phyloP scores from a whole-genome alignment of 1,140 invertebrate genomes.

The Acromyrmex heyeri region DNA sequence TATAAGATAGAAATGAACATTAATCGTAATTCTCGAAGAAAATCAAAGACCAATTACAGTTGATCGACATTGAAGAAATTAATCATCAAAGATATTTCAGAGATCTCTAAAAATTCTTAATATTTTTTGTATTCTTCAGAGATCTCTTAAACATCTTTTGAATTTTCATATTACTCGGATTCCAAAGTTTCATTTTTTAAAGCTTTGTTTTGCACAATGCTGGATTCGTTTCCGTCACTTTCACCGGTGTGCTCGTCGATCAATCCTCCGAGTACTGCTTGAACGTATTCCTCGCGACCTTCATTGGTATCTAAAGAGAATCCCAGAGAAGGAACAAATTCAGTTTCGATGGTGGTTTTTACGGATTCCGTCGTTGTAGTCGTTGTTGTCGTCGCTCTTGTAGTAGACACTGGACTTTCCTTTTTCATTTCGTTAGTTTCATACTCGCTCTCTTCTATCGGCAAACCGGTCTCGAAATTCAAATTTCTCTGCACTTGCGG shows the following conservation, averaged over 20 bases:
- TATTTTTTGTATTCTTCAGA: background rate
- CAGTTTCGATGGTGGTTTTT: conserved; percentile 79
- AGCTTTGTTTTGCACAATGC: background rate
- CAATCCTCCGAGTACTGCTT: conserved; percentile 81
- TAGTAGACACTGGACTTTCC: background rate
- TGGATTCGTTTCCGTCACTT: conserved; percentile 8
- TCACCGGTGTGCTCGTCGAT: conserved; percentile 62
- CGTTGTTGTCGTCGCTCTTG: background rate
- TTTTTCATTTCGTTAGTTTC: background rate
- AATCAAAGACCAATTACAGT: background rate
- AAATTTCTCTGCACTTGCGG: conserved; percentile 49
- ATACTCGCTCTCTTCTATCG: background rate
- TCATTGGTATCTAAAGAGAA: conserved; percentile 81
- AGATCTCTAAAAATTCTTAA: background rate
- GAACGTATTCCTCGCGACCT: conserved; percentile 79
- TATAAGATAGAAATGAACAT: no score
- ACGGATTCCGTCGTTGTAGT: conserved; percentile 12
- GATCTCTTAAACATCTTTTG: background rate
- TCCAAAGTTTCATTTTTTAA: conserved; percentile 49
- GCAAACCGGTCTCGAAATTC: conserved; percentile 62
- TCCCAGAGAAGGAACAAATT: conserved; percentile 82
- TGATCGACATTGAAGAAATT: conserved; percentile 6
- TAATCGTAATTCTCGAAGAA: conserved; percentile 21
- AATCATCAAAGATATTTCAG: background rate
- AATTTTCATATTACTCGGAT: background rate